A percentile compares a stretch with the other conserved stretches of the same genome.
phyloP scores from a whole-genome alignment of 2,888 invertebrate genomes.

The Hyposoter didymator region DNA sequence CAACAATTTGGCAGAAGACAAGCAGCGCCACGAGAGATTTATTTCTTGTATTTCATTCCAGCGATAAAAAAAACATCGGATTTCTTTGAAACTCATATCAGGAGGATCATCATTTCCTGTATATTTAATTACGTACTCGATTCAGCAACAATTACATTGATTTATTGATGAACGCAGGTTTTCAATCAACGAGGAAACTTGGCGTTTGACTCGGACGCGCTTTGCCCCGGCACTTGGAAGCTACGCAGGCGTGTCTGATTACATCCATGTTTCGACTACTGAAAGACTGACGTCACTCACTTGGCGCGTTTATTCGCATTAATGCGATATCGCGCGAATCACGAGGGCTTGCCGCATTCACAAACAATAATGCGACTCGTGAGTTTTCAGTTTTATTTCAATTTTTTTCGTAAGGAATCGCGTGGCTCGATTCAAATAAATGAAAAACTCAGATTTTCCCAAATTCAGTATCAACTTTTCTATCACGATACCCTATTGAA shows the following conservation, averaged over 20 bases:
- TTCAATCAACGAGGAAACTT: not conserved
- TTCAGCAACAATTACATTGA: not conserved
- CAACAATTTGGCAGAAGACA: not conserved
- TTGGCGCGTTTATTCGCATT: not conserved
- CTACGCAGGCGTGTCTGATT: slow-evolving; percentile 23
- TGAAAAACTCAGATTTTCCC: too few relatives aligned
- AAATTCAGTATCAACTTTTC: too few relatives aligned
- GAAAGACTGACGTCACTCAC: slow-evolving; percentile 12
- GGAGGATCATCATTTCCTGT: not conserved
- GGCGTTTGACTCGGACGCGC: not conserved
- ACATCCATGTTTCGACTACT: slow-evolving; percentile 3
- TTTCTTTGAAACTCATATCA: not conserved
- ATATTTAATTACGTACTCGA: not conserved
- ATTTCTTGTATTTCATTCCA: not conserved
- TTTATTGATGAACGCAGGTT: not conserved
- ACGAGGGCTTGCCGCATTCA: not conserved
- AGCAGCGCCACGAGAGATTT: not conserved
- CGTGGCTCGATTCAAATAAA: too few relatives aligned
- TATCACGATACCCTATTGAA: too few relatives aligned
- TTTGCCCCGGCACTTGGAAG: not conserved
- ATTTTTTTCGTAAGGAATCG: too few relatives aligned
- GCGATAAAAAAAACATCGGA: not conserved
- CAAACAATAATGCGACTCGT: not conserved
- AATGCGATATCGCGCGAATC: not conserved
- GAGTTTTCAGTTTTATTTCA: too few relatives aligned